Conservation (phyloP, 2,888 invertebrate genomes). For the Rhingia rostrata region DNA sequence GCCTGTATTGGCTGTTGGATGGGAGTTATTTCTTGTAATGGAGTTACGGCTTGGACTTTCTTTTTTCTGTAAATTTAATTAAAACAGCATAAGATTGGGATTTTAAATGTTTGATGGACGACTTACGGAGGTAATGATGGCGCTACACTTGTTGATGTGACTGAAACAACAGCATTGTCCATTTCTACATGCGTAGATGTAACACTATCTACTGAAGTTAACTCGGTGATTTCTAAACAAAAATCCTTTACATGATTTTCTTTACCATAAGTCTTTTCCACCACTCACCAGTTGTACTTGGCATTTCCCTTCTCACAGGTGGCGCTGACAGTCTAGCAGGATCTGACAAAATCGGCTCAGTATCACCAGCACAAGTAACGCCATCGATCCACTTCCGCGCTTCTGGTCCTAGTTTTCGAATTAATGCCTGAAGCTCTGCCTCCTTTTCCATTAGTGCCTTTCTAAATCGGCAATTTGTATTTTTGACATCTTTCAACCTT, state of each 20-base stretch:
- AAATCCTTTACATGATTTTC: background rate
- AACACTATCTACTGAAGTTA: constrained; percentile 89
- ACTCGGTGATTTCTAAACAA: constrained; percentile 87
- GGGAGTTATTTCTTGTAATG: constrained; percentile 59
- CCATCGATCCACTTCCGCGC: constrained; percentile 83
- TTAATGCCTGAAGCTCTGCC: constrained; percentile 87
- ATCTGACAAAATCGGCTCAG: constrained; percentile 81
- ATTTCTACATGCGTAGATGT: constrained; percentile 87
- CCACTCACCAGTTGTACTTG: constrained; percentile 82
- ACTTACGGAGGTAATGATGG: constrained; percentile 78
- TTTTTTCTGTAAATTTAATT: constrained; percentile 74
- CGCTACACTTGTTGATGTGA: constrained; percentile 80
- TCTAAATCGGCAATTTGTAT: constrained; percentile 92
- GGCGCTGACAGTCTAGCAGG: constrained; percentile 81
- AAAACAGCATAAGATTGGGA: background rate
- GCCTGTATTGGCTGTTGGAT: constrained; percentile 56
- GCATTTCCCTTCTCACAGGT: constrained; percentile 81
- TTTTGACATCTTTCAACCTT: constrained; percentile 91
- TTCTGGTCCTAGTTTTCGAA: constrained; percentile 82
- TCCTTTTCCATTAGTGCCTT: constrained; percentile 93
- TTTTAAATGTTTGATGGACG: background rate
- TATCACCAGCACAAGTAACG: constrained; percentile 79
- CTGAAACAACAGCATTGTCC: constrained; percentile 81
- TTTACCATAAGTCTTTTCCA: background rate
- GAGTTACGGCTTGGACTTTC: constrained; percentile 64